Base-by-base conservation (phyloP, 2,113 vertebrate species). In the Charadrius vociferus region DNA sequence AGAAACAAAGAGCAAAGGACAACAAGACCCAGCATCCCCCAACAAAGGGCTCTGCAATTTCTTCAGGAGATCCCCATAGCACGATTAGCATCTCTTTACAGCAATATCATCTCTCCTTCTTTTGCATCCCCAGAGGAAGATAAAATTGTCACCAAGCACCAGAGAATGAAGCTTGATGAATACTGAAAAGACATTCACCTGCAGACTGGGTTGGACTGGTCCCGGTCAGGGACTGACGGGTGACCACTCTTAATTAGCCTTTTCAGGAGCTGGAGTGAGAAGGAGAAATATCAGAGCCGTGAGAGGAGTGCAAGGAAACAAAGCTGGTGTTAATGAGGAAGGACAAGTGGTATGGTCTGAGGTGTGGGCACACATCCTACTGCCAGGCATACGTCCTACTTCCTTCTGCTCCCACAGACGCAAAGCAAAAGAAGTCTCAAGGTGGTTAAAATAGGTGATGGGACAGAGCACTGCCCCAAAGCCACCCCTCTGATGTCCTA, bases 31-130 rank as follows among this genome's bases (percentile, higher is more conserved):
- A 1, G 70, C 65, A 37, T 93, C 62, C 66, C 0, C 1, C 72
- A 78, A 90, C 95, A 97, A 97, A 97, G 66, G 63, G 75, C 92
- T 36, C 68, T 77, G 10, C 1, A 4, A 90, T 91, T 96, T 94
- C 96, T 96, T 84, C 88, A 74, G 91, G 92, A 97, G 88, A 92
- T 92, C 91, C 92, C 89, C 47, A 63, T 53, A 86, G 90, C 5
- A 0, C 0, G 56, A 96, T 97, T 97, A 97, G 73, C 90, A 95
- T 96, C 96, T 96, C 95, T 96, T 96, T 95, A 95, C 86, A 94
- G 88, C 94, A 94, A 50, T 50, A 93, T 86, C 83, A 89, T 94
- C 77, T 91, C 84, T 88, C 61, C 82, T 90, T 43, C 86, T 81
- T 96, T 97, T 85, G 37, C 92, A 74, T 95, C 93, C 86, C 97